Evolutionary conservation across 2,797 vertebrate species (phyloP), one percentile per base, ranked within the genome.

Genomic region (Poeciliopsis presidionis): DNA sequence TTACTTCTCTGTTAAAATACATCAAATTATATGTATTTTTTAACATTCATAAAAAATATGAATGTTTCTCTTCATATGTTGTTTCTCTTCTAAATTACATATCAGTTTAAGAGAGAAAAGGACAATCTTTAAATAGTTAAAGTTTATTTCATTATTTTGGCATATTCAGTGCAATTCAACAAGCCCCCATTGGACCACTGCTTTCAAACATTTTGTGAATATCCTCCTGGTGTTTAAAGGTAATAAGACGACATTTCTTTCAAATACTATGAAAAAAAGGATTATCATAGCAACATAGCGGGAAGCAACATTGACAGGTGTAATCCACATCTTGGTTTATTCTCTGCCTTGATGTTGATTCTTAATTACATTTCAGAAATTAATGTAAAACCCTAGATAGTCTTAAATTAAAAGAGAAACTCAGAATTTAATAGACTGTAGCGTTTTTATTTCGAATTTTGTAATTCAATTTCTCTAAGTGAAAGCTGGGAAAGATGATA

Each of bases 341-440:
- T 86, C 90, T 72, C 69, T 39, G 75, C 69, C 84, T 88, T 87
- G 25, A 87, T 85, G 13, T 73, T 65, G 89, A 83, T 75, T 57
- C 72, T 75, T 83, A 67, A 81, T 46, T 75, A 75, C 39, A 13
- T 47, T 2, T 57, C 20, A 79, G 70, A 76, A 79, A 76, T 76
- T 28, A 51, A 14, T n/a, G 3, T 30, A 12, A 13, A 33, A 7
- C 25, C 41, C 13, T 6, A 14, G 16, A 45, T 28, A 70, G 25
- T 70, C 41, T 28, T 45, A 28, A 67, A n/a, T 70, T 28, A 18
- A 28, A 28, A 69, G 25, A 28, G 22, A 45, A 45, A 45, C 41
- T 14, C 5, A 14, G 11, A 46, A n/a, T 45, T 25, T 28, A 25
- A 25, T 25, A 69, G 36, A 13, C 22, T 25, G 2, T 7, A 43